A percentile compares a stretch with the other conserved stretches of the same genome.
Evolutionary conservation across 2,888 invertebrate species (phyloP).

Genomic region (Dromius quadrimaculatus): DNA sequence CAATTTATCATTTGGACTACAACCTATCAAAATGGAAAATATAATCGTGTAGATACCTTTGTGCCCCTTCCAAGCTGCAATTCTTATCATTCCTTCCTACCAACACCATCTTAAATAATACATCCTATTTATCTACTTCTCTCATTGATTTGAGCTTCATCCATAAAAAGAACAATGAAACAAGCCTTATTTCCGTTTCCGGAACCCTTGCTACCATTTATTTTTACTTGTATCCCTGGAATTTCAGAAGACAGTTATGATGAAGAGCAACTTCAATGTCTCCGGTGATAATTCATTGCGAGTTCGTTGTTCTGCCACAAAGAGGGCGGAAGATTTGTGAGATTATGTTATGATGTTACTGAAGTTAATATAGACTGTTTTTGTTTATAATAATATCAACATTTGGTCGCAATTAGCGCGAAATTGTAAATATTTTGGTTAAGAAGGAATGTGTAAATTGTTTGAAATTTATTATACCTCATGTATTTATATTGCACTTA

Average conservation of each 20-base stretch:
- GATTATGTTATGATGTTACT: not conserved
- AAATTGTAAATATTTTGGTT: not conserved
- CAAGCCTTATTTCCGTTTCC: slow-evolving; percentile 25
- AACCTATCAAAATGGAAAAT: no score
- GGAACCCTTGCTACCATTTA: slow-evolving; percentile 6
- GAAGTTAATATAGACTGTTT: not conserved
- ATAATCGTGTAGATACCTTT: no score
- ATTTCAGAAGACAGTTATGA: slow-evolving; percentile 23
- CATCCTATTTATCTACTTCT: not conserved
- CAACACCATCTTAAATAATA: not conserved
- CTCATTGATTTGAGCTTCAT: slow-evolving; percentile 1
- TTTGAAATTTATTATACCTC: no score
- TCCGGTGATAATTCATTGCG: not conserved
- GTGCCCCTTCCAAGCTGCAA: no score
- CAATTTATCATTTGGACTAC: no score
- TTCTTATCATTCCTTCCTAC: no score
- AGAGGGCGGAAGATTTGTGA: not conserved
- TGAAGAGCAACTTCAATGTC: not conserved
- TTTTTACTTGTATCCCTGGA: not conserved
- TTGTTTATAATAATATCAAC: not conserved
- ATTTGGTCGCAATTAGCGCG: not conserved
- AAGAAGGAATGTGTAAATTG: not conserved
- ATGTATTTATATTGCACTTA: no score
- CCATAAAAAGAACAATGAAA: slow-evolving; percentile 35
- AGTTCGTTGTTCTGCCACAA: not conserved